phyloP scores from a whole-genome alignment of 2,113 vertebrate species.

The Hemichromis elongatus region DNA sequence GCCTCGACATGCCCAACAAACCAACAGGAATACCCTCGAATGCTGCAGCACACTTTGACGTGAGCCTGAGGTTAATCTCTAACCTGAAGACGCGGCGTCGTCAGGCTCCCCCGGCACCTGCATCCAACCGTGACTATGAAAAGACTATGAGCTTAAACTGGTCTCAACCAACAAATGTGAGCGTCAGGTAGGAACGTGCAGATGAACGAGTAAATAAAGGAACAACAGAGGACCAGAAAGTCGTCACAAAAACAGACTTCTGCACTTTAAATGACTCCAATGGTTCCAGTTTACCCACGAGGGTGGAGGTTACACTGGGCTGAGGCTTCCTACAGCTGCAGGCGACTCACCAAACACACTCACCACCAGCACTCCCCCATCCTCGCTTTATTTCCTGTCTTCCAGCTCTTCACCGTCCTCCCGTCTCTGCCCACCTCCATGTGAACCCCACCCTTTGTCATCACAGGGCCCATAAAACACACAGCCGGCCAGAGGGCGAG shows the following conservation, averaged over 20 bases:
- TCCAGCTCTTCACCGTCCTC: background rate
- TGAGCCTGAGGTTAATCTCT: background rate
- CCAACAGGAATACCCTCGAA: background rate
- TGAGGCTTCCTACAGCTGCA: background rate
- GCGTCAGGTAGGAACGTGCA: background rate
- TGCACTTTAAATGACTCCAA: background rate
- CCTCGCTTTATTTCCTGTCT: background rate
- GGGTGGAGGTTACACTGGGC: background rate
- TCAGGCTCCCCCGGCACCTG: background rate
- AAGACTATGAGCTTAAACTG: background rate
- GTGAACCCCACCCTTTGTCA: conserved; percentile 12
- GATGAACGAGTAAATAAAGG: fast-evolving
- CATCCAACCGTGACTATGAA: background rate
- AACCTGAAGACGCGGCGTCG: background rate
- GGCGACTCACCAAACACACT: background rate
- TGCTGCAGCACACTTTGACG: background rate
- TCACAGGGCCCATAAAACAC: conserved; percentile 22
- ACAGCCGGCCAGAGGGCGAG: background rate
- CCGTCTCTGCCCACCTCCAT: background rate
- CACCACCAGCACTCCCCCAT: fast-evolving
- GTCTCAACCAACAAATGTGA: background rate
- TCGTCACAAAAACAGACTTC: background rate
- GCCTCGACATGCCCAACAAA: background rate
- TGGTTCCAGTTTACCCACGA: background rate
- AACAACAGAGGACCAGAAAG: background rate